These are phyloP conservation scores for Tanytarsus gracilentus DNA, from an alignment of 2,888 invertebrate genomes.

Conservation along the genomic window DNA sequence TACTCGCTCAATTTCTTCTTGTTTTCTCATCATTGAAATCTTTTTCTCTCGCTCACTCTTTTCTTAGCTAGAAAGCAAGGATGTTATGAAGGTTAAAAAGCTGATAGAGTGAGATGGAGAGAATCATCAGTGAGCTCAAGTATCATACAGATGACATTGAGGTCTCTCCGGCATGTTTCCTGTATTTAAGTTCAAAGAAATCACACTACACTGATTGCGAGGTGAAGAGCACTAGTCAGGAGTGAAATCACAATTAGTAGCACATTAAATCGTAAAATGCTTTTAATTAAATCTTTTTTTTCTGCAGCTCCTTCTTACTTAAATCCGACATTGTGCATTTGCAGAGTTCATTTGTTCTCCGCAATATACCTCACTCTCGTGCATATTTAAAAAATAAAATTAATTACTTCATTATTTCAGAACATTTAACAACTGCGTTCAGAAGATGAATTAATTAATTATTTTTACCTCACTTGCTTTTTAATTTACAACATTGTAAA, in stretches of 20 bases:
- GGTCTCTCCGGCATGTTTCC: constrained; percentile 15
- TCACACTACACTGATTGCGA: background rate
- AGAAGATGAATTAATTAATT: constrained; percentile 4
- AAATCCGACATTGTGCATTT: background rate
- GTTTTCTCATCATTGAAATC: background rate
- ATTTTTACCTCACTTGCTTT: background rate
- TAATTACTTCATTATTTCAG: constrained; percentile 5
- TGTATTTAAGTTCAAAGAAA: constrained; percentile 27
- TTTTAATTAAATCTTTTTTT: constrained; percentile 10
- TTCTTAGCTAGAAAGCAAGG: constrained; percentile 19
- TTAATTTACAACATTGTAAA: constrained; percentile 7
- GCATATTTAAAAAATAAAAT: background rate
- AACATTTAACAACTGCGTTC: background rate
- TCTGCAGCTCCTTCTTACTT: background rate
- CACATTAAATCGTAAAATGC: constrained; percentile 12
- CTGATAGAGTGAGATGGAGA: background rate
- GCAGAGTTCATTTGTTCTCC: background rate
- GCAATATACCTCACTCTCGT: background rate
- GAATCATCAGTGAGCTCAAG: background rate
- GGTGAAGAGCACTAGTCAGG: constrained; percentile 18
- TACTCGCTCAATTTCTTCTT: too few species aligned
- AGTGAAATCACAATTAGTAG: constrained; percentile 9
- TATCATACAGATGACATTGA: constrained; percentile 17
- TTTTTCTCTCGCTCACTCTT: background rate
- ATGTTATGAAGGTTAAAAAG: constrained; percentile 1